phyloP scores from a whole-genome alignment of 2,113 vertebrate genomes.

The Scophthalmus maximus region DNA sequence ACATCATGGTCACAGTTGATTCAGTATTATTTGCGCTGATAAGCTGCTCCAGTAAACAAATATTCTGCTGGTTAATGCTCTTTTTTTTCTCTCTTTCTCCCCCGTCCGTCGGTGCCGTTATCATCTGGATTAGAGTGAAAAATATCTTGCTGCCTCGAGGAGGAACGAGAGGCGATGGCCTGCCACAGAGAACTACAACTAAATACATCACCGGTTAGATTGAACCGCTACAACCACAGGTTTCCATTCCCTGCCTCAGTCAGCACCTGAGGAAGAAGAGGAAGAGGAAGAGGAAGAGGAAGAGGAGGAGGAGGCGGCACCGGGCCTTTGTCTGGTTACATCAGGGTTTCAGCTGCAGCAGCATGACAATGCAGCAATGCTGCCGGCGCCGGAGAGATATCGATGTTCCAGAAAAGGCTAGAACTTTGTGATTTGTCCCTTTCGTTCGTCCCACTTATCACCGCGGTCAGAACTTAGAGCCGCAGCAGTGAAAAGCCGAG shows the following conservation, averaged over 20 bases:
- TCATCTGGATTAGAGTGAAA: slow-evolving; percentile 2
- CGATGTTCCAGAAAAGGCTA: not conserved
- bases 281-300: no score
- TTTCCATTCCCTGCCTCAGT: no score
- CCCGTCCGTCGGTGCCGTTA: not conserved
- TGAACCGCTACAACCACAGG: not conserved
- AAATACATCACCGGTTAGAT: slow-evolving; percentile 1
- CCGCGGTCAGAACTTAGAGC: not conserved
- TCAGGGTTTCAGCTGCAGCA: no score
- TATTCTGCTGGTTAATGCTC: not conserved
- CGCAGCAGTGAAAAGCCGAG: no score
- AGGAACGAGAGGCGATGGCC: slow-evolving; percentile 20
- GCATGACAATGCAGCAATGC: no score
- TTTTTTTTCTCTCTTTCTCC: not conserved
- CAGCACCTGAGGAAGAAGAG: no score
- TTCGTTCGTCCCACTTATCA: not conserved
- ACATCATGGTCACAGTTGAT: not conserved
- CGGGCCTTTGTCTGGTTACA: no score
- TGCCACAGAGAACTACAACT: not conserved
- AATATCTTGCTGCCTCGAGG: not conserved
- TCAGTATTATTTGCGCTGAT: slow-evolving; percentile 24
- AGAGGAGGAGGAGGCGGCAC: no score
- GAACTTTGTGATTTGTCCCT: not conserved
- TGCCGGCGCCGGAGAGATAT: no score
- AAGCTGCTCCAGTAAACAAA: slow-evolving; percentile 8